Percentiles rank a stretch among this genome's conserved stretches.
Evolutionary conservation across 1,140 invertebrate species (phyloP).

Genomic region (Drosophila subobscura): DNA sequence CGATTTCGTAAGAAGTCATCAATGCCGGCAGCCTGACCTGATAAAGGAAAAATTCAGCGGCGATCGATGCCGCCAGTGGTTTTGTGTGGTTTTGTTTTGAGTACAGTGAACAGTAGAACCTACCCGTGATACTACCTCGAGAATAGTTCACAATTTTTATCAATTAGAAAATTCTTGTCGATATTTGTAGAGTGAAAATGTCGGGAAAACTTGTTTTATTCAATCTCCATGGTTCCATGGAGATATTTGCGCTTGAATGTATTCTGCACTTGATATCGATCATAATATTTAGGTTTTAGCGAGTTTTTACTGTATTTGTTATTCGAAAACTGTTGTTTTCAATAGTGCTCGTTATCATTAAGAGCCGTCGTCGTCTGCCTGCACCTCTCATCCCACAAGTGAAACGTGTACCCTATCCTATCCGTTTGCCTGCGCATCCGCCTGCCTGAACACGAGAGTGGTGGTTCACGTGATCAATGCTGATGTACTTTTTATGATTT

Average conservation of each 20-base stretch:
- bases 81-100: conserved; percentile 13
- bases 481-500: conserved; percentile 16
- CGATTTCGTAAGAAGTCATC: conserved; percentile 57
- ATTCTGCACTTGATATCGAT: not conserved
- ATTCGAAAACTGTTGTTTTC: conserved; percentile 52
- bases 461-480: conserved; percentile 63
- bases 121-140: not conserved
- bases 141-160: too few relatives aligned
- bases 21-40: conserved; percentile 40
- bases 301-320: conserved; percentile 39
- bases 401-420: conserved; percentile 5
- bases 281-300: not conserved
- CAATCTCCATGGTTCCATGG: too few relatives aligned
- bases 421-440: conserved; percentile 48
- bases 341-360: conserved; percentile 56
- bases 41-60: conserved; percentile 54
- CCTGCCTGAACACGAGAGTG: conserved; percentile 41
- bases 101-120: conserved; percentile 29
- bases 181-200: too few relatives aligned
- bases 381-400: conserved; percentile 10
- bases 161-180: too few relatives aligned
- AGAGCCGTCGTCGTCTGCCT: conserved; percentile 34
- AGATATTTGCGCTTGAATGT: conserved; percentile 4
- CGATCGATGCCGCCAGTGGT: conserved; percentile 11
- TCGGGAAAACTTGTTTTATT: too few relatives aligned